Base-by-base conservation (phyloP, 2,888 invertebrate species). In the Matsumyia berberina region DNA sequence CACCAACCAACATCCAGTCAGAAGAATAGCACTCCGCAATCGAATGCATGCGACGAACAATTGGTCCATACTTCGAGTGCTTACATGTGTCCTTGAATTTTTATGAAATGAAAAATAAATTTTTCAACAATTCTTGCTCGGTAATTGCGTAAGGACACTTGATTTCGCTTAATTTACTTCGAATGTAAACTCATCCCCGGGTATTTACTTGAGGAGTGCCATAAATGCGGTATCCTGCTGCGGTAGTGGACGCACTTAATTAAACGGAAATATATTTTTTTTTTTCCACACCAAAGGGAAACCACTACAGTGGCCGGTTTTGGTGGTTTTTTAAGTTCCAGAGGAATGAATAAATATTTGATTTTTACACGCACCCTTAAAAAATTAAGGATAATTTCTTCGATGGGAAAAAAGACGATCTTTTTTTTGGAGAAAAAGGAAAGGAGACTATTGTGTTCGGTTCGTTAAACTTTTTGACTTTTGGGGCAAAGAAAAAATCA, bases 291-390 rank as follows among this genome's bases (percentile, higher is more conserved):
- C 31, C 24, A 29, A 37, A 37, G 39, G 66, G 60, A 55, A 66
- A 77, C 81, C 80, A 55, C 81, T 81, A 55, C 39, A 49, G 24
- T 66, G 78, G 58, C 17, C 17, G 31, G 37, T 8, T 24, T 44
- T 53, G 31, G 57, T 70, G 79, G 73, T 62, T 80, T 66, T 31
- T 42, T 35, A 46, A 35, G 12, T 29, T 33, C 31, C n/a, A 9
- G 66, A 29, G 31, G 64, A 79, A 69, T 73, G 62, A 80, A 85
- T 76, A 85, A 85, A 85, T 76, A 85, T 85, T 85, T 85, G 85
- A 85, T 70, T 85, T 66, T 80, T 80, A 39, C 80, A 85, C 80
- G 64, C 80, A 85, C 80, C 80, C 85, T 64, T 51, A 55, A 70
- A 24, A 46, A 42, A 53, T 79, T 70, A 44, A 17, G 85, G 80